phyloP scores from a whole-genome alignment of 2,113 vertebrate species.

The Scomber colias region DNA sequence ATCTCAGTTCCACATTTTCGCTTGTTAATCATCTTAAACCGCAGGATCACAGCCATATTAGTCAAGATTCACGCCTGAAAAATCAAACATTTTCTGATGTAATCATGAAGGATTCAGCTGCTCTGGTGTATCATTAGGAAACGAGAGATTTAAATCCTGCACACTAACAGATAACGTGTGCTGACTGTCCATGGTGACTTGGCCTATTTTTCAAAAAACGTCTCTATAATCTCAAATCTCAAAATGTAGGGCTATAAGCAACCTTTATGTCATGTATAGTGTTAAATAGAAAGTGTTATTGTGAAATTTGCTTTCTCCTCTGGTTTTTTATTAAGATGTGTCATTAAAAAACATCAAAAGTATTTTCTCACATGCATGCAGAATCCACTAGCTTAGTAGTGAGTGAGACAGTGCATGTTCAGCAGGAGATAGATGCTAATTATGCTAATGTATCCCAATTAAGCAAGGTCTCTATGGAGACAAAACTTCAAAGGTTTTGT shows the following conservation, averaged over 20 bases:
- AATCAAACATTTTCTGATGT: constrained; percentile 8
- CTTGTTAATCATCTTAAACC: constrained; percentile 10
- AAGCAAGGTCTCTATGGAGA: constrained; percentile 71
- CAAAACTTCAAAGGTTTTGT: constrained; percentile 64
- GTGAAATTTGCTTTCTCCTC: background rate
- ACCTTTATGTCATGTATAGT: background rate
- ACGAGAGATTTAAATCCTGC: constrained; percentile 19
- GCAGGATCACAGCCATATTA: constrained; percentile 7
- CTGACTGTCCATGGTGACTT: constrained; percentile 12
- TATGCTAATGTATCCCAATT: constrained; percentile 72
- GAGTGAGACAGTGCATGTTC: constrained; percentile 25
- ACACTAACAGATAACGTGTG: background rate
- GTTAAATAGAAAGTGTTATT: background rate
- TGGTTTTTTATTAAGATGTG: constrained; percentile 15
- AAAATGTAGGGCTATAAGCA: constrained; percentile 4
- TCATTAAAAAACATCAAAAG: constrained; percentile 39
- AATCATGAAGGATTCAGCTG: background rate
- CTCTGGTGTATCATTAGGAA: constrained; percentile 13
- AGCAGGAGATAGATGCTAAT: constrained; percentile 65
- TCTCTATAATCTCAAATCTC: constrained; percentile 6
- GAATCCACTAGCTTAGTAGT: background rate
- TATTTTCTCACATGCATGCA: constrained; percentile 15
- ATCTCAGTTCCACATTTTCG: background rate
- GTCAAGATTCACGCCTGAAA: background rate
- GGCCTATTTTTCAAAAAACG: constrained; percentile 24